Evolutionary conservation across 2,888 invertebrate species (phyloP).

Genomic region (Sipha maydis): DNA sequence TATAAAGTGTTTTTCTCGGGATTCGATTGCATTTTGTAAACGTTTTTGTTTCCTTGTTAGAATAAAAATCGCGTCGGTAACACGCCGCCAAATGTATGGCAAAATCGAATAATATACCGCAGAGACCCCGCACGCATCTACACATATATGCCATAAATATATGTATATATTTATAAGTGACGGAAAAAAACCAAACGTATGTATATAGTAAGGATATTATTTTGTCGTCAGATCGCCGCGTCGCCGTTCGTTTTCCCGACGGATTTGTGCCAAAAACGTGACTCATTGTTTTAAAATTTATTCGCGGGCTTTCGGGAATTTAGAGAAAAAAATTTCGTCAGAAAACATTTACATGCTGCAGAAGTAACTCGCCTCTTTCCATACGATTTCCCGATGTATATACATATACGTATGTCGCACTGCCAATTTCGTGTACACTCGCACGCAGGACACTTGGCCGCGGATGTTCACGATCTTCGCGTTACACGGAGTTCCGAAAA

Average conservation of each 20-base stretch:
- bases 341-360: background rate
- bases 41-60: background rate
- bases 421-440: background rate
- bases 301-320: background rate
- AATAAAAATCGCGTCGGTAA: background rate
- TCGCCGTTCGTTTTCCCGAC: background rate
- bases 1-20: constrained; percentile 1
- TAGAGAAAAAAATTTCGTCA: background rate
- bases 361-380: no score
- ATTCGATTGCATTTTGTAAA: background rate
- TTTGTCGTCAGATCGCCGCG: background rate
- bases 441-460: no score
- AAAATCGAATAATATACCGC: background rate
- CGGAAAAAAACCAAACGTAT: background rate
- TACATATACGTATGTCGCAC: background rate
- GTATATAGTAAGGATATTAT: background rate
- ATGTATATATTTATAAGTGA: background rate
- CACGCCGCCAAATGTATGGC: no score
- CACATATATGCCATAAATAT: no score
- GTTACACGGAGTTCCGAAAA: background rate
- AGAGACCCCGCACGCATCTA: background rate
- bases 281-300: constrained; percentile 24
- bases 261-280: constrained; percentile 31
- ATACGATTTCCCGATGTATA: background rate
- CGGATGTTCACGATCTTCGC: no score